Evolutionary conservation across 2,888 invertebrate species (phyloP), one percentile per base, ranked within the genome.

Genomic region (Spisula solida): DNA sequence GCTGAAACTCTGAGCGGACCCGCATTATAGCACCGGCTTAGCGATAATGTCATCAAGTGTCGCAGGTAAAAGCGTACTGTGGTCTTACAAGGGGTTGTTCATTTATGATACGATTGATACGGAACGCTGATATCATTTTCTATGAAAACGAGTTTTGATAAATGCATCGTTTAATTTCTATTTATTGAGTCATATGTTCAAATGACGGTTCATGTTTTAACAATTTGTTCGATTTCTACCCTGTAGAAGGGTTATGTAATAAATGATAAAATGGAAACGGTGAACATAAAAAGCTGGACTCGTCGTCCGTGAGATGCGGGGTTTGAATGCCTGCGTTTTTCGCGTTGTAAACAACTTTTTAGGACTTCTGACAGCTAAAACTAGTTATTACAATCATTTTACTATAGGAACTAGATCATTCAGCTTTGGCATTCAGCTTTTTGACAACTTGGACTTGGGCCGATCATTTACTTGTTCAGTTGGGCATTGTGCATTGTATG

Each of bases 1-100:
- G 55, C 51, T 79, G n/a, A 70, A 48, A 75, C 83, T 70, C 66
- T 70, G 47, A 75, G 75, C 75, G 29, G 29, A 31, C 75, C 75
- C 75, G 75, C 75, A 75, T 75, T 34, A 75, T 12, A 75, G 2
- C 31, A 31, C 75, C 31, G 16, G 34, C 34, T 75, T 75, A 75
- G 16, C 25, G 4, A 8, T 75, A 75, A 34, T 75, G 34, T 75
- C 34, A 31, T 34, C 1, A 34, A 5, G 75, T 31, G 14, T 31
- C 16, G 14, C 31, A 31, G 34, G 34, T 75, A 75, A 34, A 75
- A 31, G 31, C 75, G 31, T 14, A 31, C 34, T 18, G 18, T 18
- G 75, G 31, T 75, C 20, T 34, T 75, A 75, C 25, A 31, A 31
- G 34, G 31, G 29, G 29, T 18, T 75, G 75, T 75, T 10, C 16